These are phyloP conservation scores for Alviniconcha marisindica DNA, from an alignment of 1,140 invertebrate genomes.

Conservation along the genomic window DNA sequence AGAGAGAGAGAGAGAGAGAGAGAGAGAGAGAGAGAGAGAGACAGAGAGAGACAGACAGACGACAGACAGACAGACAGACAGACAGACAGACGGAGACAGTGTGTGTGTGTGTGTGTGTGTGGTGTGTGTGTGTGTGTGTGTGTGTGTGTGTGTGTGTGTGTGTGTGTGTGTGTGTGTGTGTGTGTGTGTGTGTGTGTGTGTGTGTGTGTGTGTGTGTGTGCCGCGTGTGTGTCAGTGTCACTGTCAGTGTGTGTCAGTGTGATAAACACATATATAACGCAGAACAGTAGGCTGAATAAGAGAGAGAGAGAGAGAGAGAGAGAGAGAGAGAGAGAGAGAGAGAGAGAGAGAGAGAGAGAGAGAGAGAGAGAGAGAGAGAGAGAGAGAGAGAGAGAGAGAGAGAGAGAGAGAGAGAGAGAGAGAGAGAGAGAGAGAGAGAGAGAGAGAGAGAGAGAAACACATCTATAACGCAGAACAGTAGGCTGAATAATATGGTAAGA, in stretches of 20 bases:
- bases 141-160: slow-evolving; percentile 21
- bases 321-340: neutral
- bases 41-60: no score
- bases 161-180: neutral
- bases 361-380: neutral
- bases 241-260: neutral
- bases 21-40: no score
- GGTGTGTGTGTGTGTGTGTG: neutral
- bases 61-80: no score
- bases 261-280: neutral
- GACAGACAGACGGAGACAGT: no score
- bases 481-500: no score
- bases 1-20: no score
- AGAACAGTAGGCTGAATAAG: neutral
- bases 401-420: neutral
- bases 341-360: neutral
- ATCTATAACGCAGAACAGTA: no score
- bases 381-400: slow-evolving; percentile 1
- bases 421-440: neutral
- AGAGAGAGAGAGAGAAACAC: no score
- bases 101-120: neutral
- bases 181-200: neutral
- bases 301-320: slow-evolving; percentile 12
- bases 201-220: neutral
- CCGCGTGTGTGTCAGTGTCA: neutral